These are phyloP conservation scores for Chaetodon trifasciatus DNA, from an alignment of 2,797 vertebrate species.

Conservation along the genomic window DNA sequence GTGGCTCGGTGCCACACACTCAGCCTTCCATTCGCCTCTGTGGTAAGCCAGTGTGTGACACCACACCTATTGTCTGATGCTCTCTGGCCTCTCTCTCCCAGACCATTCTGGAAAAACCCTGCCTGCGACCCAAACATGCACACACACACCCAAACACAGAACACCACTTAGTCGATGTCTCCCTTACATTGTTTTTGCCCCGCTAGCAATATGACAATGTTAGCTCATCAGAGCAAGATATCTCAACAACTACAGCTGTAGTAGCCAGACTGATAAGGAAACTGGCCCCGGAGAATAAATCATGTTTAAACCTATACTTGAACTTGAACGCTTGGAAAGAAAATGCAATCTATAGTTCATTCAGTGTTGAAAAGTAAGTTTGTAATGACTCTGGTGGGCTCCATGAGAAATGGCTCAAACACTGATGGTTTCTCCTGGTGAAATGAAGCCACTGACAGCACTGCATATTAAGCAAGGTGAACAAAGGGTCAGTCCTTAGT, in stretches of 20 bases:
- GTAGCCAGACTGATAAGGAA: no score
- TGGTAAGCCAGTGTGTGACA: conserved; percentile 54
- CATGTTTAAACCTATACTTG: no score
- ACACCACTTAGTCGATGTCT: neutral
- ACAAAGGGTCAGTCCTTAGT: neutral
- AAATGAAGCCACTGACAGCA: conserved; percentile 3
- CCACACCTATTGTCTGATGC: conserved; percentile 71
- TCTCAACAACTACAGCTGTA: neutral
- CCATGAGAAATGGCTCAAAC: neutral
- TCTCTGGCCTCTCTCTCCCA: conserved; percentile 66
- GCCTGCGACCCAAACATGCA: neutral
- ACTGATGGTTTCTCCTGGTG: neutral
- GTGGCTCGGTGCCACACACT: conserved; percentile 48
- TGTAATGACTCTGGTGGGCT: no score
- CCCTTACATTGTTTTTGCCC: neutral
- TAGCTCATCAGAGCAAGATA: neutral
- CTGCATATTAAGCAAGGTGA: neutral
- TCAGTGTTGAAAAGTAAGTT: neutral
- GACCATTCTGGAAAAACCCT: conserved; percentile 76
- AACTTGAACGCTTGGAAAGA: no score
- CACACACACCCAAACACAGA: conserved; percentile 6
- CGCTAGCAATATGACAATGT: neutral
- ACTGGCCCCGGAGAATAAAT: no score
- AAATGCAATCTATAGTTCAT: no score
- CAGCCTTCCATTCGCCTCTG: conserved; percentile 50